Conservation (phyloP, 2,797 vertebrate species). For the Eurystomus glaucurus region DNA sequence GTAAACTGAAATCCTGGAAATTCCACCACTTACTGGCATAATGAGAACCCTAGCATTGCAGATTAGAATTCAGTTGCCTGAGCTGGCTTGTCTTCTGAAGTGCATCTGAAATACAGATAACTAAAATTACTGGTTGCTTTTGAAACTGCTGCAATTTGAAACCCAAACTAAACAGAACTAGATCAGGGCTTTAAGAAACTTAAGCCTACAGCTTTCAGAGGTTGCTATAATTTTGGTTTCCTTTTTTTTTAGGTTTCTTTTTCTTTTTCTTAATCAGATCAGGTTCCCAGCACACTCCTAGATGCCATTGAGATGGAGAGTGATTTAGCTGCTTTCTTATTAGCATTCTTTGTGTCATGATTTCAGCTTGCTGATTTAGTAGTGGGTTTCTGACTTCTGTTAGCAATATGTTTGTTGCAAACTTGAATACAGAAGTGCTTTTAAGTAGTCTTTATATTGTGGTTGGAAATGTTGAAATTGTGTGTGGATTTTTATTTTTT, state of each 20-base stretch:
- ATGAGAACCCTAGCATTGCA: neutral
- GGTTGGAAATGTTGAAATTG: neutral
- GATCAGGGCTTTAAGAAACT: constrained; percentile 47
- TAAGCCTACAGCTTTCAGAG: constrained; percentile 31
- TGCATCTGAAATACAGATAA: neutral
- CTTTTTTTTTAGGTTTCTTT: too few relatives aligned
- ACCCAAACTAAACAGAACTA: constrained; percentile 71
- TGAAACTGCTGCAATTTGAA: constrained; percentile 73
- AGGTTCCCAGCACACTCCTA: constrained; percentile 39
- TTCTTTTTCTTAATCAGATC: neutral
- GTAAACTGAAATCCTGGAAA: neutral
- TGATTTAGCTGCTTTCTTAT: constrained; percentile 18
- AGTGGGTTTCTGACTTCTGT: constrained; percentile 19
- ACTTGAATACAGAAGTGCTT: constrained; percentile 34
- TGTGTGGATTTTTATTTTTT: neutral
- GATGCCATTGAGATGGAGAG: neutral
- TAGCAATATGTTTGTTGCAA: constrained; percentile 34
- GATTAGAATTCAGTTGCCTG: neutral
- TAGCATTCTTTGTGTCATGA: constrained; percentile 25
- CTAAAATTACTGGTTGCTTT: constrained; percentile 48
- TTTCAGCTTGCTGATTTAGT: constrained; percentile 49
- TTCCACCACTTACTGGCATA: neutral
- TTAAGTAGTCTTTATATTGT: neutral
- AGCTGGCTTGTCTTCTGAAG: neutral
- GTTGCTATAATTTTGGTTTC: neutral